Conservation (phyloP, 2,888 invertebrate genomes). For the Chrysodeixis includens region DNA sequence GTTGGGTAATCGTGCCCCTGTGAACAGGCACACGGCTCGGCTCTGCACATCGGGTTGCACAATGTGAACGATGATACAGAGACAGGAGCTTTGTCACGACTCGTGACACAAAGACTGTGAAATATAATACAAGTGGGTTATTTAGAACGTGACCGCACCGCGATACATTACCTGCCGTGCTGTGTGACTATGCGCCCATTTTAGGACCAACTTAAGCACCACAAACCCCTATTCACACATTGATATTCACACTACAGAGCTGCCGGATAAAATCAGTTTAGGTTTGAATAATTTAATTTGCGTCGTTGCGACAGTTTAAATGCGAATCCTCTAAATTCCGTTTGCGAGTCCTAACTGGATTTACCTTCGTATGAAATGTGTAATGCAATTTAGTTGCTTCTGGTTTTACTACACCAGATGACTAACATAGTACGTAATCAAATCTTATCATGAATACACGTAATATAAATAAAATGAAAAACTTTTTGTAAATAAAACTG, state of each 20-base stretch:
- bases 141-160: slow-evolving; percentile 82
- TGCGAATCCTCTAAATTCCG: slow-evolving; percentile 41
- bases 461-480: slow-evolving; percentile 27
- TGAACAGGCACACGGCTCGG: slow-evolving; percentile 74
- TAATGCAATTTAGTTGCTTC: slow-evolving; percentile 55
- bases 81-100: slow-evolving; percentile 77
- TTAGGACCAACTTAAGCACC: slow-evolving; percentile 50
- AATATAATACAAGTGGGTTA: slow-evolving; percentile 81
- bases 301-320: slow-evolving; percentile 27
- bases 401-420: slow-evolving; percentile 55
- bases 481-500: slow-evolving; percentile 34
- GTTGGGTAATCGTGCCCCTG: slow-evolving; percentile 76
- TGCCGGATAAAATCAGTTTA: slow-evolving; percentile 28
- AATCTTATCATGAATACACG: slow-evolving; percentile 15
- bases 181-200: slow-evolving; percentile 64
- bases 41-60: slow-evolving; percentile 77
- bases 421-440: slow-evolving; percentile 42
- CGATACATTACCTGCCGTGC: slow-evolving; percentile 72
- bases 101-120: slow-evolving; percentile 76
- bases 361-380: slow-evolving; percentile 41
- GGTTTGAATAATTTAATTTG: slow-evolving; percentile 41
- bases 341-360: slow-evolving; percentile 39
- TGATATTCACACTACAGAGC: slow-evolving; percentile 20
- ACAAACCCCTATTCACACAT: slow-evolving; percentile 20
- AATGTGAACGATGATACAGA: slow-evolving; percentile 75